Percentiles rank a stretch among this genome's conserved stretches.
Evolutionary conservation across 2,797 vertebrate genomes (phyloP).

Genomic region (Labroides dimidiatus): DNA sequence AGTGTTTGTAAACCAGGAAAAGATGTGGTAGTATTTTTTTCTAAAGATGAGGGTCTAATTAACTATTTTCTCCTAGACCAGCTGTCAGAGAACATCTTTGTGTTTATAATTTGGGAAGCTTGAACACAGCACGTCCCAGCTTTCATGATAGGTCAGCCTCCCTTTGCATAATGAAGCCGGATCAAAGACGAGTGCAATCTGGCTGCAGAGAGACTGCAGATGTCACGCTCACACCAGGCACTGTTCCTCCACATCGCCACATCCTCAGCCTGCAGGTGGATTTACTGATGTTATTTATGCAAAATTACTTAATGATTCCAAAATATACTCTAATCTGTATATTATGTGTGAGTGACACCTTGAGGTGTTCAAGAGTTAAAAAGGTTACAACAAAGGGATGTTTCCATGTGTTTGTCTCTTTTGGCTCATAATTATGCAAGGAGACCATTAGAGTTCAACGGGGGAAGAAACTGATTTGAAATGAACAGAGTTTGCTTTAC

Average conservation of each 20-base stretch:
- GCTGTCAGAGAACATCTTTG: slow-evolving; percentile 46
- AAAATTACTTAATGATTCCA: slow-evolving; percentile 18
- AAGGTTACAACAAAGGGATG: background rate
- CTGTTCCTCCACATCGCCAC: slow-evolving; percentile 28
- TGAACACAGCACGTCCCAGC: slow-evolving; percentile 53
- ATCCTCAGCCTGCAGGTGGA: slow-evolving; percentile 13
- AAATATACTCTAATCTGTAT: slow-evolving; percentile 9
- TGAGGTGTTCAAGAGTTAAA: background rate
- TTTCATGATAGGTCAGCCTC: slow-evolving; percentile 65
- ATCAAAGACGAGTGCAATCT: slow-evolving; percentile 70
- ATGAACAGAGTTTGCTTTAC: background rate
- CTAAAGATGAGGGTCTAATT: slow-evolving; percentile 40
- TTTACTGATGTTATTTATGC: slow-evolving; percentile 30
- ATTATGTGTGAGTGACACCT: background rate
- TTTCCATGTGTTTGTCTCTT: slow-evolving; percentile 1
- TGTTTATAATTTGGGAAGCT: slow-evolving; percentile 56
- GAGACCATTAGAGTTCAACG: slow-evolving; percentile 35
- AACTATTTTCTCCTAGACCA: slow-evolving; percentile 35
- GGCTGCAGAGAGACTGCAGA: slow-evolving; percentile 59
- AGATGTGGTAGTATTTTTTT: slow-evolving; percentile 45
- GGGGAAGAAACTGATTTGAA: slow-evolving; percentile 22
- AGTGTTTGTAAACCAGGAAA: slow-evolving; percentile 51
- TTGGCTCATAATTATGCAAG: slow-evolving; percentile 52
- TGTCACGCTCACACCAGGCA: slow-evolving; percentile 50
- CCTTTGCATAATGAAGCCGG: slow-evolving; percentile 61